Percentiles rank a stretch among this genome's conserved stretches.
These are phyloP conservation scores for Melanophora roralis DNA, from an alignment of 2,888 invertebrate species.

Conservation along the genomic window DNA sequence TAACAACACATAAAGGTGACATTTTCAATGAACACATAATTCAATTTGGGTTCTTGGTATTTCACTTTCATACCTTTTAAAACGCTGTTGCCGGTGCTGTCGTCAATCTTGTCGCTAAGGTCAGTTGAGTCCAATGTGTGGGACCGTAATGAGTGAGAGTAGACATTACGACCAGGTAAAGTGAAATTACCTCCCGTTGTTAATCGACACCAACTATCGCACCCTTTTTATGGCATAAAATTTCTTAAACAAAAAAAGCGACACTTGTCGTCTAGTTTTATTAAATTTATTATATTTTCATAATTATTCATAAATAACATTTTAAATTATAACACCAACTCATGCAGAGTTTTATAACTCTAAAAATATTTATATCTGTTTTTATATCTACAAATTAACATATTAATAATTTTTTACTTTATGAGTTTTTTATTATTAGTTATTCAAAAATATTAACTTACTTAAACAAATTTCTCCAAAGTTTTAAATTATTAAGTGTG, in stretches of 20 bases:
- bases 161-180: neutral
- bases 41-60: constrained; percentile 57
- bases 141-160: neutral
- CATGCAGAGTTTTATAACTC: constrained; percentile 13
- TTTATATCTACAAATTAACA: constrained; percentile 24
- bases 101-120: neutral
- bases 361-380: neutral
- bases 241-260: constrained; percentile 5
- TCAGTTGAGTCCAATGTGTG: neutral
- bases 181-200: constrained; percentile 51
- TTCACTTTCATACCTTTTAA: constrained; percentile 54
- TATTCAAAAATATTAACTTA: neutral
- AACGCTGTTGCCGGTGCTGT: neutral
- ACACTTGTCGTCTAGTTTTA: constrained; percentile 16
- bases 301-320: constrained; percentile 14
- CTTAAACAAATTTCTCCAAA: constrained; percentile 1
- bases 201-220: constrained; percentile 7
- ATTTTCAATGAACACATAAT: constrained; percentile 60
- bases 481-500: constrained; percentile 57
- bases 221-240: constrained; percentile 37
- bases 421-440: neutral
- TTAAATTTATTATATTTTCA: constrained; percentile 34
- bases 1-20: constrained; percentile 49
- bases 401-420: constrained; percentile 20
- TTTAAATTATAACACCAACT: constrained; percentile 21